These are phyloP conservation scores for Danionella cerebrum DNA, from an alignment of 2,113 vertebrate genomes.

Conservation along the genomic window DNA sequence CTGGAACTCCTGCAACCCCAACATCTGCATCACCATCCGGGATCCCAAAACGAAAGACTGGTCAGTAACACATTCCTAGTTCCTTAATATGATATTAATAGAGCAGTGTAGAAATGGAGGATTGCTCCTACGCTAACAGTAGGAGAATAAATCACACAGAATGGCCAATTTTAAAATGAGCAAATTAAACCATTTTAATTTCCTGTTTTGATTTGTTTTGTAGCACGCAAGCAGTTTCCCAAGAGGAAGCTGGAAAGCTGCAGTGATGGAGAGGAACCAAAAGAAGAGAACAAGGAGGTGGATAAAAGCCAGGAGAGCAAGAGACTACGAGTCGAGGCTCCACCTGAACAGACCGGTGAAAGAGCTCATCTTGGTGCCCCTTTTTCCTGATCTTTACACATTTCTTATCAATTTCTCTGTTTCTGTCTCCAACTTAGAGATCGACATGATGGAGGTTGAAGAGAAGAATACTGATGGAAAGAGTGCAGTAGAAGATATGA, in stretches of 20 bases:
- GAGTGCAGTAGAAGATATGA: constrained; percentile 5
- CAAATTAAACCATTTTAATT: no score
- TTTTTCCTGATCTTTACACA: background rate
- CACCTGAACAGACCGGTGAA: constrained; percentile 41
- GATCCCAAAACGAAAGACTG: constrained; percentile 74
- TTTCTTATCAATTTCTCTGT: constrained; percentile 32
- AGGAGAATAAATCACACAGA: no score
- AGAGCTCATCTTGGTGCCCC: background rate
- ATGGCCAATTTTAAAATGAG: no score
- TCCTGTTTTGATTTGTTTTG: background rate
- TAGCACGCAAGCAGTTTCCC: constrained; percentile 80
- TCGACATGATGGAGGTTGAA: constrained; percentile 49
- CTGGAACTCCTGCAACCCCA: constrained; percentile 49
- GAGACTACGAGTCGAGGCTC: constrained; percentile 33
- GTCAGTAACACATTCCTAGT: constrained; percentile 49
- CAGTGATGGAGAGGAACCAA: constrained; percentile 35
- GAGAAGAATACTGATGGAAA: constrained; percentile 37
- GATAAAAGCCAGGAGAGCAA: constrained; percentile 45
- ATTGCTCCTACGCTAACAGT: no score
- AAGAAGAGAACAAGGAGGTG: constrained; percentile 33
- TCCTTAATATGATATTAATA: no score
- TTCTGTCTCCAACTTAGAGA: constrained; percentile 41
- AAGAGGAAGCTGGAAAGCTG: constrained; percentile 66
- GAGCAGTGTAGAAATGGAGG: no score
- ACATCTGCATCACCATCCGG: constrained; percentile 54